Base-by-base conservation (phyloP, 2,113 vertebrate genomes). In the Rhodinocichla rosea region DNA sequence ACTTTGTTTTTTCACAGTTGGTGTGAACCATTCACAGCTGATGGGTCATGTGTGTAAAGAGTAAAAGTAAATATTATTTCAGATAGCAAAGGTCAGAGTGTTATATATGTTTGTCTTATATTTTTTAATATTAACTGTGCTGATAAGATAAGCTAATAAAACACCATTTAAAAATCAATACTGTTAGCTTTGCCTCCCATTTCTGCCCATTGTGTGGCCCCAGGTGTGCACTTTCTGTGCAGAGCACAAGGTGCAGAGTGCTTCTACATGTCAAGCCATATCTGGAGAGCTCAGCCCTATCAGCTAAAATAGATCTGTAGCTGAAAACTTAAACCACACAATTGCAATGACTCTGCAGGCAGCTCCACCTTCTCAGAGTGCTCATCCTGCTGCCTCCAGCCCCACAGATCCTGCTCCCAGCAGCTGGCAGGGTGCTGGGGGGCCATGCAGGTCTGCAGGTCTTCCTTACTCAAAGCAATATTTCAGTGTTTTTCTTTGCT, bases 141-240 rank as follows among this genome's bases (percentile, higher is more conserved):
- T 44, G 95, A 96, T 95, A 96, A 97, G 95, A 94, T 97, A 97
- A 96, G 86, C 86, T 94, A 92, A 96, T 95, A 87, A 93, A 96
- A 82, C 80, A 79, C 94, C 87, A 60, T 95, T 95, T 95, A 59
- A 73, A 81, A 94, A 90, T 97, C 94, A 96, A 90, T 97, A 59
- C 91, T 96, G 82, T 92, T 86, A 94, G 92, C 85, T 94, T 94
- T 92, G 78, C 84, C 79, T 92, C 11, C 1, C 84, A 79, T 91
- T 94, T 92, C 87, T 95, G 12, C 67, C 78, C 74, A 74, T 53
- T 83, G 74, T 15, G 67, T 65, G 89, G 91, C 70, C 40, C 60
- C 63, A 63, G 78, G 68, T 82, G 49, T 15, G 12, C 0, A 13
- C 27, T 81, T 52, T 47, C 35, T 59, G 55, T 27, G 89, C 71